Conservation (phyloP, 2,113 vertebrate genomes). For the Reinhardtius hippoglossoides region DNA sequence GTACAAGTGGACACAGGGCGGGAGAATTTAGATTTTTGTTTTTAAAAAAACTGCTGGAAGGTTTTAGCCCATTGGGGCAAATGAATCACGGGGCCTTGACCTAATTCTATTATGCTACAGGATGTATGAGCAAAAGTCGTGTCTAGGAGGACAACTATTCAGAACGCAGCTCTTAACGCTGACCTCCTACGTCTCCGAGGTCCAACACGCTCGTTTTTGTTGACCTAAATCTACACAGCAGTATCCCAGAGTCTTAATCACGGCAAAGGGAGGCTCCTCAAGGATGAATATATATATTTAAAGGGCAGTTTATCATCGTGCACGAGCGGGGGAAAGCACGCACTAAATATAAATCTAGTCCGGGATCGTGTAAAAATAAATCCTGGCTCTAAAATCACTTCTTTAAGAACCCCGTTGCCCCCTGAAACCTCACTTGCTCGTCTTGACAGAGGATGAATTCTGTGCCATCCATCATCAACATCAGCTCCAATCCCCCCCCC, state of each 20-base stretch:
- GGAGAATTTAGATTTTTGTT: background rate
- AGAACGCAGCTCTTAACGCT: conserved; percentile 47
- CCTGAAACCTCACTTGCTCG: background rate
- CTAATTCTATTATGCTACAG: conserved; percentile 68
- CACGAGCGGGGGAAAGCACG: background rate
- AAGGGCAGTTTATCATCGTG: background rate
- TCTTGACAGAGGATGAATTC: conserved; percentile 9
- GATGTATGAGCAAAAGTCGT: conserved; percentile 39
- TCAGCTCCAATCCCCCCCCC: conserved; percentile 9
- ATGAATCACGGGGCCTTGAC: conserved; percentile 76
- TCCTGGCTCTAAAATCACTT: background rate
- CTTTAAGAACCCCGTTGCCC: background rate
- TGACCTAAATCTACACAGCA: conserved; percentile 44
- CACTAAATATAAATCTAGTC: background rate
- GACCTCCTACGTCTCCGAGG: conserved; percentile 36
- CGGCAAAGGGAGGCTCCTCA: background rate
- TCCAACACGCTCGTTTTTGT: conserved; percentile 4
- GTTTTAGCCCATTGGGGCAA: conserved; percentile 55
- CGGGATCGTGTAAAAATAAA: background rate
- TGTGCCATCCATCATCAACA: background rate
- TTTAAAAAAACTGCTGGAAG: conserved; percentile 38
- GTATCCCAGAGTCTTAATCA: conserved; percentile 6
- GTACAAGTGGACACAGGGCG: background rate
- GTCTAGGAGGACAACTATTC: conserved; percentile 29
- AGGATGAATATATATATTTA: background rate